A percentile compares a stretch with the other conserved stretches of the same genome.
These are phyloP conservation scores for Aphidius colemani DNA, from an alignment of 2,888 invertebrate species.

Conservation along the genomic window DNA sequence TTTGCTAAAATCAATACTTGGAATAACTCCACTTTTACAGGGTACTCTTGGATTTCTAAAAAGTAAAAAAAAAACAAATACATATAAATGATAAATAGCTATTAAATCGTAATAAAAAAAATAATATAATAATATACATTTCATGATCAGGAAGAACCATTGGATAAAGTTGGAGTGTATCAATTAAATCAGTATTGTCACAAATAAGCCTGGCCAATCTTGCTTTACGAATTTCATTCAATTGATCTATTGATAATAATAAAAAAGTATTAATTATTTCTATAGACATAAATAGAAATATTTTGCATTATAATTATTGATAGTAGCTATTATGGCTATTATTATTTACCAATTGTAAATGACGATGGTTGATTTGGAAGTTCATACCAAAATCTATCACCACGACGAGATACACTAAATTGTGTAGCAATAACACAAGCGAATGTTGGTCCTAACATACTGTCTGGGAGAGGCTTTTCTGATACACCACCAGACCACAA, in stretches of 20 bases:
- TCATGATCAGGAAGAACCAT: conserved; percentile 93
- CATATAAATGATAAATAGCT: conserved; percentile 6
- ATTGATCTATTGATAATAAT: conserved; percentile 68
- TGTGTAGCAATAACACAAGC: conserved; percentile 93
- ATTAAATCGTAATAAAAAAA: conserved; percentile 10
- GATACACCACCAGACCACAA: conserved; percentile 94
- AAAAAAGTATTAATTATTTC: conserved; percentile 9
- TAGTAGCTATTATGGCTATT: neutral
- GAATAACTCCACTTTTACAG: conserved; percentile 85
- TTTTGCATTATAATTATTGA: neutral
- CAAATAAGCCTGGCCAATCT: conserved; percentile 84
- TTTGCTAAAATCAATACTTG: conserved; percentile 84
- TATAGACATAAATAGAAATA: conserved; percentile 4
- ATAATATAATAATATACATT: conserved; percentile 71
- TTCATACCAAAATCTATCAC: conserved; percentile 95
- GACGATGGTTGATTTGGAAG: conserved; percentile 89
- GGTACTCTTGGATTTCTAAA: conserved; percentile 90
- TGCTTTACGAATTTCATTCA: conserved; percentile 80
- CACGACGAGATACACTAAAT: conserved; percentile 85
- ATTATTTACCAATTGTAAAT: conserved; percentile 69
- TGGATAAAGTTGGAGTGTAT: conserved; percentile 87
- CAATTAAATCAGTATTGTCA: conserved; percentile 90
- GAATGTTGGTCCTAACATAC: conserved; percentile 92
- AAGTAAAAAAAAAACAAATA: conserved; percentile 34
- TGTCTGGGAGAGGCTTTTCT: conserved; percentile 86